Evolutionary conservation across 1,140 invertebrate species (phyloP), one percentile per base, ranked within the genome.

Genomic region (Lethocerus indicus): DNA sequence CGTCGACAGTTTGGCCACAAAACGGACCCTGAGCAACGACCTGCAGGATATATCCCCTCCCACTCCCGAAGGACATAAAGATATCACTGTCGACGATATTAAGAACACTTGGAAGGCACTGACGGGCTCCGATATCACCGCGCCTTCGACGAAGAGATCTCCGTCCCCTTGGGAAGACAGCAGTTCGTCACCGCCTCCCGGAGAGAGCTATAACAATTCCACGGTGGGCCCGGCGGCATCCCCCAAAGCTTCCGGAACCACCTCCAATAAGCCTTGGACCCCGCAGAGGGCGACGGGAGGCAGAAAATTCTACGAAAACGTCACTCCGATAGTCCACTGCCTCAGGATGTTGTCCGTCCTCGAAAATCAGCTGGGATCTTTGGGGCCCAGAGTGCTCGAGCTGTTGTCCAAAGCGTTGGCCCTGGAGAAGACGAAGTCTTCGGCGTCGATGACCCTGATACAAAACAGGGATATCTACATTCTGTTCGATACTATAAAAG

Each of bases 401-500:
- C 58, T 87, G 36, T 60, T 89, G 1, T 75, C 79, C 1, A 74
- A 76, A 51, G 83, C 82, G 0, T 60, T 89, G 12, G 76, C 78
- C 16, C 73, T 86, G 64, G 84, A 88, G 57, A 85, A 82, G 62
- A 69, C 70, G n/a, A 63, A 64, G 18, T 60, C 68, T 53, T 69
- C 83, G 61, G 79, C 81, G 3, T 81, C 82, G 0, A 81, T 84
- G 47, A 73, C 78, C 44, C 56, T 87, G 2, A 59, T 87, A 0
- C 68, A 74, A 25, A 75, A 80, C 54, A 76, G 83, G 23, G 70
- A 76, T 28, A 75, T 81, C 43, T 74, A 74, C 56, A 78, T 83
- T 0, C 66, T 87, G 36, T 75, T 89, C 45, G 85, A 87, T 65
- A 86, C 83, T 0, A 76, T 79, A 0, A 87, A 87, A 60, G 84